A percentile compares a stretch with the other conserved stretches of the same genome.
Conservation (phyloP, 2,888 invertebrate species). For the Endomychus coccineus region DNA sequence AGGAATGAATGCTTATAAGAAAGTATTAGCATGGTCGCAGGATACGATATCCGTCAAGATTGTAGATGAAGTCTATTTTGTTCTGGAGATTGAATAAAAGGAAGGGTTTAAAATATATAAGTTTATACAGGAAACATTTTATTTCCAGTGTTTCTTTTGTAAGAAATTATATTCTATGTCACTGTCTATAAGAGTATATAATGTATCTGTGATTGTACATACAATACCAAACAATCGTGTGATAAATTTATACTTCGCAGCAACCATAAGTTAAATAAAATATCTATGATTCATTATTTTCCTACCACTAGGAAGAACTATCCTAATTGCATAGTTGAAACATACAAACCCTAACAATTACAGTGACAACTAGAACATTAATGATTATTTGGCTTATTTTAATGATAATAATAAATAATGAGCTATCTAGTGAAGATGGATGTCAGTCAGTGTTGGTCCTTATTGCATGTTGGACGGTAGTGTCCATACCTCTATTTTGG, state of each 20-base stretch:
- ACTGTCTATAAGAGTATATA: slow-evolving; percentile 8
- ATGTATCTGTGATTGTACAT: slow-evolving; percentile 13
- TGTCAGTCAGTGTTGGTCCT: slow-evolving; percentile 46
- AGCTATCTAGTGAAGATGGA: slow-evolving; percentile 42
- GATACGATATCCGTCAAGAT: too few relatives aligned
- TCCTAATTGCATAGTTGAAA: slow-evolving; percentile 20
- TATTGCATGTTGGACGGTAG: slow-evolving; percentile 45
- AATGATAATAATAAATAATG: slow-evolving; percentile 39
- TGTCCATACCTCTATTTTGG: slow-evolving; percentile 42
- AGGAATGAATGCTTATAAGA: too few relatives aligned
- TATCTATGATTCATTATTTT: slow-evolving; percentile 20
- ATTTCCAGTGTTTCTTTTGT: too few relatives aligned
- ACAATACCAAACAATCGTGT: slow-evolving; percentile 20
- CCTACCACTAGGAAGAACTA: slow-evolving; percentile 23
- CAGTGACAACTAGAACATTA: slow-evolving; percentile 40
- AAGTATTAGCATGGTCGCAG: too few relatives aligned
- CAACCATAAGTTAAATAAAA: slow-evolving; percentile 28
- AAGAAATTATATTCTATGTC: slow-evolving; percentile 18
- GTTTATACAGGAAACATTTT: too few relatives aligned
- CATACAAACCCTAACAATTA: slow-evolving; percentile 38
- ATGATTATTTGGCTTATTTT: slow-evolving; percentile 42
- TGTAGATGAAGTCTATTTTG: too few relatives aligned
- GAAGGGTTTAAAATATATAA: too few relatives aligned
- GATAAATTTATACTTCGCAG: slow-evolving; percentile 20
- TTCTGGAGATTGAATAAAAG: too few relatives aligned